Evolutionary conservation across 2,113 vertebrate genomes (phyloP), one percentile per base, ranked within the genome.

Genomic region (Sinocyclocheilus anophthalmus): DNA sequence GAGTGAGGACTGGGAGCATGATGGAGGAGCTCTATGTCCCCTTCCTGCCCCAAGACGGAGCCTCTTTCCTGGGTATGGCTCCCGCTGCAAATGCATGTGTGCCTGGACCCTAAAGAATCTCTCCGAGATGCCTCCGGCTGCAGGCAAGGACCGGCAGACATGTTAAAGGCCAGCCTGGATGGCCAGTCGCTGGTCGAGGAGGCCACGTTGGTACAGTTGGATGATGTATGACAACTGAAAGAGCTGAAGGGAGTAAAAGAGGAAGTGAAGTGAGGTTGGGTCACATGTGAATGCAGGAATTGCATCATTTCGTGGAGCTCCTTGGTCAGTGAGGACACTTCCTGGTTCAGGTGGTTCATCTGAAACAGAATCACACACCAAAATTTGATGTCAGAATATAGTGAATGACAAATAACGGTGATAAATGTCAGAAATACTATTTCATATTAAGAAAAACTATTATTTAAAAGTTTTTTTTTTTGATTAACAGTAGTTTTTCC

Each of bases 321-420:
- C 88, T 91, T 96, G 91, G 95, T 93, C 86, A 99, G 94, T 83
- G 95, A 96, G 22, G 96, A 96, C 26, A 98, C 96, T 88, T 98
- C 97, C 84, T 92, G 96, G 91, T 96, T 98, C 87, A 99, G 94
- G 82, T 90, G 94, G 90, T 48, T 96, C 92, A 99, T 96, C 98
- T 99, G 90, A 42, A 81, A 88, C 53, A 57, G 24, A 75, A 11
- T 20, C n/a, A 50, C 53, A 50, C 39, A 39, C 16, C 13, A 76
- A 53, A 37, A 37, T 4, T 70, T 39, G 61, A 26, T 24, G 24
- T 65, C 10, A 26, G n/a, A 61, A 61, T 61, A 61, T 61, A 61
- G n/a, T 61, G 3, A 61, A 61, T 12, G 16, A 70, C 16, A 42
- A 42, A 42, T 73, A 42, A 20, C 9, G 4, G 9, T 39, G 20